Evolutionary conservation across 2,888 invertebrate genomes (phyloP).

Genomic region (Uloborus plumipes): DNA sequence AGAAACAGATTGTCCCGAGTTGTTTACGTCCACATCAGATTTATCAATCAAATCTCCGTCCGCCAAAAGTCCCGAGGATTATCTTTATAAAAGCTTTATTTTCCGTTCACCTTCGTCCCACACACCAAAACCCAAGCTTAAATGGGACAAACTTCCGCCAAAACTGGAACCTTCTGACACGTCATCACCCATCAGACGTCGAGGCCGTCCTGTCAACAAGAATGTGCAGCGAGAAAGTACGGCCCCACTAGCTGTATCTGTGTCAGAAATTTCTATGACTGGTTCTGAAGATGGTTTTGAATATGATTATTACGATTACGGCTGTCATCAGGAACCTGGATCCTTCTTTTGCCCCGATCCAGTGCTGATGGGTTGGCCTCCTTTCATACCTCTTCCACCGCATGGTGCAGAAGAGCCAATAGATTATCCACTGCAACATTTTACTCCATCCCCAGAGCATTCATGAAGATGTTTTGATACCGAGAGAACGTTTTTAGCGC

Average conservation of each 20-base stretch:
- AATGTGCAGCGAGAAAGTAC: slow-evolving; percentile 56
- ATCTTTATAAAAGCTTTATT: slow-evolving; percentile 61
- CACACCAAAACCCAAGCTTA: slow-evolving; percentile 42
- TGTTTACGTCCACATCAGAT: slow-evolving; percentile 61
- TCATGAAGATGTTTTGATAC: slow-evolving; percentile 5
- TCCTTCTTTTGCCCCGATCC: slow-evolving; percentile 67
- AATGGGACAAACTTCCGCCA: slow-evolving; percentile 42
- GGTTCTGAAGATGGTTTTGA: slow-evolving; percentile 66
- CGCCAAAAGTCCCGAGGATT: slow-evolving; percentile 57
- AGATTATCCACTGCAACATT: slow-evolving; percentile 62
- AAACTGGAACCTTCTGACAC: slow-evolving; percentile 34
- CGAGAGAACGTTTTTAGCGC: not conserved
- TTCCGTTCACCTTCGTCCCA: slow-evolving; percentile 51
- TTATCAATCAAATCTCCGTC: slow-evolving; percentile 53
- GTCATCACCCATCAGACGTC: slow-evolving; percentile 48
- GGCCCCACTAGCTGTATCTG: slow-evolving; percentile 54
- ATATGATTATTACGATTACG: slow-evolving; percentile 68
- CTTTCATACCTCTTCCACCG: slow-evolving; percentile 66
- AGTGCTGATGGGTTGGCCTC: slow-evolving; percentile 66
- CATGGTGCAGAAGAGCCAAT: slow-evolving; percentile 54
- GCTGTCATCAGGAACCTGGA: slow-evolving; percentile 66
- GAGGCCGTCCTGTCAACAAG: slow-evolving; percentile 27
- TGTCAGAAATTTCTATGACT: slow-evolving; percentile 55
- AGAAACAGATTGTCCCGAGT: slow-evolving; percentile 21
- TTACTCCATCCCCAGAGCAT: slow-evolving; percentile 57